These are phyloP conservation scores for Brachylomia viminalis DNA, from an alignment of 2,888 invertebrate species.

Conservation along the genomic window DNA sequence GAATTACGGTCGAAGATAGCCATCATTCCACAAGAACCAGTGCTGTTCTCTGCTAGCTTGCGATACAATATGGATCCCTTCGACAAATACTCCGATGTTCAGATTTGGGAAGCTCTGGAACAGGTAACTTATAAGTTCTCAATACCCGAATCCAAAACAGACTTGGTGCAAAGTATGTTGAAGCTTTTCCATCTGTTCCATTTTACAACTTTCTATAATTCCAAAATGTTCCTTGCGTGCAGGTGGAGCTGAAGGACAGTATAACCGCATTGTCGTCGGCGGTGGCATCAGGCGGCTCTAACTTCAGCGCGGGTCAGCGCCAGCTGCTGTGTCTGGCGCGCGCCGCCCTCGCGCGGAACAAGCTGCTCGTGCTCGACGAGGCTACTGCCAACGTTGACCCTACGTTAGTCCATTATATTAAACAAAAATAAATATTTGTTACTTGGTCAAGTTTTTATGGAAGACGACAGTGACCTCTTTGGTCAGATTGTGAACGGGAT, in stretches of 20 bases:
- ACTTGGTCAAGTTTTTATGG: neutral
- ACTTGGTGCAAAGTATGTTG: neutral
- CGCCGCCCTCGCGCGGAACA: slow-evolving; percentile 94
- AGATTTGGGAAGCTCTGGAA: slow-evolving; percentile 91
- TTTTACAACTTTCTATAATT: neutral
- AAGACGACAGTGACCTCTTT: neutral
- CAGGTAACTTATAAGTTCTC: slow-evolving; percentile 79
- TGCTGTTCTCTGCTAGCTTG: slow-evolving; percentile 91
- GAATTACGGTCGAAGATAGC: slow-evolving; percentile 92
- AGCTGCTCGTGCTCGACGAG: slow-evolving; percentile 96
- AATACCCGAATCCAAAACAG: neutral
- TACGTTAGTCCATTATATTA: slow-evolving; percentile 86
- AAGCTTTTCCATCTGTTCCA: neutral
- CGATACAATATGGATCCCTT: slow-evolving; percentile 93
- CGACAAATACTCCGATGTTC: slow-evolving; percentile 87
- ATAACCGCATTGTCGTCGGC: slow-evolving; percentile 91
- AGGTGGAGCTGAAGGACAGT: slow-evolving; percentile 94
- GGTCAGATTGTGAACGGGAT: neutral
- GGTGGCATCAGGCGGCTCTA: slow-evolving; percentile 94
- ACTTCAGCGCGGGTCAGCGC: slow-evolving; percentile 96
- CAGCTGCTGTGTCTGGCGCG: slow-evolving; percentile 97
- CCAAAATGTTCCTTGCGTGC: neutral
- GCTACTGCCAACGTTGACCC: slow-evolving; percentile 98
- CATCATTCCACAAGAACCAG: slow-evolving; percentile 92
- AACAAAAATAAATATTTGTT: too few relatives aligned